Conservation (phyloP, 2,797 vertebrate genomes). For the Australoheros facetus region DNA sequence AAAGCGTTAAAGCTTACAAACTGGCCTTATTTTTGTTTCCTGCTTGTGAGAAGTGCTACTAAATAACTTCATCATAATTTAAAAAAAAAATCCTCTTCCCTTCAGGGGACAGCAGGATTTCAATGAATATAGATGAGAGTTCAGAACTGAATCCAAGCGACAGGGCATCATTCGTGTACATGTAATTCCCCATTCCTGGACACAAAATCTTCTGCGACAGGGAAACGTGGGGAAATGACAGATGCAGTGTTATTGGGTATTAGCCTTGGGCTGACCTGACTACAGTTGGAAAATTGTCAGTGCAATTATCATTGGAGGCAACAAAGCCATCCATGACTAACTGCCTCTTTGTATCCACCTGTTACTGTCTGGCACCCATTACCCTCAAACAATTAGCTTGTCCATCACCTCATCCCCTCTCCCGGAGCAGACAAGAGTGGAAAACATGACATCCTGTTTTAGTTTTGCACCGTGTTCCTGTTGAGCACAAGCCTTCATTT, state of each 20-base stretch:
- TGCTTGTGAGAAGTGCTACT: slow-evolving; percentile 32
- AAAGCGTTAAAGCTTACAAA: slow-evolving; percentile 33
- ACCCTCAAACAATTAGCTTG: slow-evolving; percentile 59
- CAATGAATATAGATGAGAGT: slow-evolving; percentile 76
- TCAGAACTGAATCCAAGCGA: slow-evolving; percentile 49
- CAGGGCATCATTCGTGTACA: slow-evolving; percentile 49
- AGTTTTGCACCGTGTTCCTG: neutral
- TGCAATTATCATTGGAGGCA: slow-evolving; percentile 68
- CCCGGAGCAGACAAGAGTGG: slow-evolving; percentile 1
- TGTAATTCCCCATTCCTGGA: slow-evolving; percentile 47
- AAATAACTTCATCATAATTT: slow-evolving; percentile 51
- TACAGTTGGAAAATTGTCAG: slow-evolving; percentile 62
- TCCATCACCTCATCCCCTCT: slow-evolving; percentile 36
- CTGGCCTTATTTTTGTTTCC: slow-evolving; percentile 27
- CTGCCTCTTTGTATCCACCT: slow-evolving; percentile 65
- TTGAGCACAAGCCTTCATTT: neutral
- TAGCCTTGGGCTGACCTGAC: slow-evolving; percentile 65
- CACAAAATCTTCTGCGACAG: slow-evolving; percentile 47
- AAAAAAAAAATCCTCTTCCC: slow-evolving; percentile 26
- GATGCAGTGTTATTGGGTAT: slow-evolving; percentile 48
- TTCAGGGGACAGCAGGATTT: slow-evolving; percentile 46
- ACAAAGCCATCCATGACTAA: slow-evolving; percentile 64
- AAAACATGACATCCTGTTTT: slow-evolving; percentile 17
- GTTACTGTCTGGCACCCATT: slow-evolving; percentile 61
- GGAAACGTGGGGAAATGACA: slow-evolving; percentile 37